Evolutionary conservation across 2,888 invertebrate genomes (phyloP), one percentile per base, ranked within the genome.

Genomic region (Pandemis corylana): DNA sequence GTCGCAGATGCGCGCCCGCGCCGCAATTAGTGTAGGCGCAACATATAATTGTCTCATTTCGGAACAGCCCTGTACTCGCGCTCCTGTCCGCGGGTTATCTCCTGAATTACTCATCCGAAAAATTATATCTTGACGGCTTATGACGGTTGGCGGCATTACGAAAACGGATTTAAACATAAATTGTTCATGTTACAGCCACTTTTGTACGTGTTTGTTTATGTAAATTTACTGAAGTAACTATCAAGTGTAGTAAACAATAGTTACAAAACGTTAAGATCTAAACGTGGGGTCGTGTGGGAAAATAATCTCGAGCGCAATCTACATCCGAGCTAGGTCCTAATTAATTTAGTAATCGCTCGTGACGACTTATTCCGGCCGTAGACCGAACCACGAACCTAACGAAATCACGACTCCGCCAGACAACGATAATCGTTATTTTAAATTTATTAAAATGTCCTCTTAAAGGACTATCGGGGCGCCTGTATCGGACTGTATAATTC

Each of bases 381-480:
- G 91, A 88, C 85, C 89, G 82, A 87, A 89, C 93, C 93, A 91
- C 92, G 93, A 90, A 91, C 92, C 90, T 93, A 94, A 92, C 94
- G 93, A 93, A 93, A 94, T 93, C 94, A 94, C 94, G 94, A 94
- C 94, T 92, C 90, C 83, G 90, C 90, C 85, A 89, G 88, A 90
- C 91, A 92, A 92, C 93, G 94, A 94, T 94, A 92, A 94, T 94
- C 93, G 92, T 94, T 94, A 93, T 94, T 94, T 94, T 93, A 94
- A 94, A 94, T 94, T 94, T 94, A 94, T 94, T 94, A 94, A 94
- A 94, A 94, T 94, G 93, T 92, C 92, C 92, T 91, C 93, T 90
- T 90, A 88, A 91, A 93, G 93, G 93, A 91, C 93, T 92, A 90
- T 93, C 94, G 91, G 91, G 86, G 88, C 89, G 87, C 89, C 90